Conservation (phyloP, 2,113 vertebrate genomes). For the Ia io region DNA sequence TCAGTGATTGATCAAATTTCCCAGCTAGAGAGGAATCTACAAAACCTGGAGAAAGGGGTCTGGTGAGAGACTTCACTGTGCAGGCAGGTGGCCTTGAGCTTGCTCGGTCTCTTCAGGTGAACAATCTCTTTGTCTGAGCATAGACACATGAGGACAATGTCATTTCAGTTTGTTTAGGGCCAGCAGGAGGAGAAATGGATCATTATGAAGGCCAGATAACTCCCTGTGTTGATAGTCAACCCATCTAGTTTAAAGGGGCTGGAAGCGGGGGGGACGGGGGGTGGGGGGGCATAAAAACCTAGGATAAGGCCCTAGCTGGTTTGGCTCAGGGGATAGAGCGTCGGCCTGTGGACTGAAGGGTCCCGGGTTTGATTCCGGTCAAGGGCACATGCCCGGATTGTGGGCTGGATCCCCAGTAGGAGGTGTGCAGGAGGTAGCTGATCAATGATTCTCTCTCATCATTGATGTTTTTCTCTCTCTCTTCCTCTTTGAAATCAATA, state of each 20-base stretch:
- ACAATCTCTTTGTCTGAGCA: background rate
- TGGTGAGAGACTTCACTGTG: accelerated
- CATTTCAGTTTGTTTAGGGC: background rate
- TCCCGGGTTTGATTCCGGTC: too few species aligned
- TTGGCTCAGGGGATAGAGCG: too few species aligned
- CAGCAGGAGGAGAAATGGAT: background rate
- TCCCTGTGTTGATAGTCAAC: background rate
- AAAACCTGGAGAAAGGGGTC: background rate
- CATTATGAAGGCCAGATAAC: background rate
- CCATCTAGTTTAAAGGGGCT: background rate
- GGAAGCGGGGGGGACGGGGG: too few species aligned
- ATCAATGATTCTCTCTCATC: too few species aligned
- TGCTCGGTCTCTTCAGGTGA: background rate
- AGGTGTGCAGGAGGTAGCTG: too few species aligned
- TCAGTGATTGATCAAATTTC: background rate
- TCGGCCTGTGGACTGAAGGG: too few species aligned
- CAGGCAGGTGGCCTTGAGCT: background rate
- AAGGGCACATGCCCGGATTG: too few species aligned
- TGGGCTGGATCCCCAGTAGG: too few species aligned
- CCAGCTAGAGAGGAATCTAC: background rate
- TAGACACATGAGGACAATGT: background rate
- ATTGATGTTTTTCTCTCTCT: too few species aligned
- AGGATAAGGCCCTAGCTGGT: background rate
- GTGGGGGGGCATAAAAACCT: background rate
- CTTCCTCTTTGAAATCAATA: too few species aligned